These are phyloP conservation scores for Rhineura floridana DNA, from an alignment of 2,113 vertebrate genomes.

Conservation along the genomic window DNA sequence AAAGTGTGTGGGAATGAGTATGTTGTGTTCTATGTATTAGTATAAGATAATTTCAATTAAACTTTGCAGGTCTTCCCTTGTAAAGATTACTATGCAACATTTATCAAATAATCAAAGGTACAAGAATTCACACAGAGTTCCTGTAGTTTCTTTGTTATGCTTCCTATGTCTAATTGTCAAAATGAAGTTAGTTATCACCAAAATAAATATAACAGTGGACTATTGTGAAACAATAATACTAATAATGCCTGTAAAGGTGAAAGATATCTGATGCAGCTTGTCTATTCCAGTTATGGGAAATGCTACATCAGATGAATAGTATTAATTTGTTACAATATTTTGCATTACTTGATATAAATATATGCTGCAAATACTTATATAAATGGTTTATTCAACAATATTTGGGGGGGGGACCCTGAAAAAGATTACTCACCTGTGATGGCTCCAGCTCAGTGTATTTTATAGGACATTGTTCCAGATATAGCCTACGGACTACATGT, in stretches of 20 bases:
- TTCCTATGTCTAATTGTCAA: slow-evolving; percentile 34
- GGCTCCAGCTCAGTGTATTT: slow-evolving; percentile 71
- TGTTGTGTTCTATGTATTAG: background rate
- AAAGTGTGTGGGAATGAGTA: background rate
- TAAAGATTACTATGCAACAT: background rate
- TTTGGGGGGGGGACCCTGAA: too few relatives aligned
- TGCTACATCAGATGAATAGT: slow-evolving; percentile 38
- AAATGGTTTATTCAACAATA: slow-evolving; percentile 73
- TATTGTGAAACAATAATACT: background rate
- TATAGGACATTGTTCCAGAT: slow-evolving; percentile 70
- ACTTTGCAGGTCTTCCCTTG: background rate
- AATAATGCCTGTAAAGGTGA: slow-evolving; percentile 26
- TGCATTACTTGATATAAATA: slow-evolving; percentile 65
- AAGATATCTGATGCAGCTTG: slow-evolving; percentile 36
- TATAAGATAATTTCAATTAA: background rate
- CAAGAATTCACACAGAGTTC: background rate
- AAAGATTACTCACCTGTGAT: slow-evolving; percentile 59
- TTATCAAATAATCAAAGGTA: background rate
- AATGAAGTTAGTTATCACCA: slow-evolving; percentile 14
- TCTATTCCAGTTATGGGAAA: slow-evolving; percentile 55
- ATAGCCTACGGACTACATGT: slow-evolving; percentile 73
- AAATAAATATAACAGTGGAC: background rate
- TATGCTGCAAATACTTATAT: slow-evolving; percentile 71
- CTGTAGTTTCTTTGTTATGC: slow-evolving; percentile 13
- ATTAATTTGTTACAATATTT: slow-evolving; percentile 68